Conservation (phyloP, 2,797 vertebrate species). For the Pantherophis vulpinus region DNA sequence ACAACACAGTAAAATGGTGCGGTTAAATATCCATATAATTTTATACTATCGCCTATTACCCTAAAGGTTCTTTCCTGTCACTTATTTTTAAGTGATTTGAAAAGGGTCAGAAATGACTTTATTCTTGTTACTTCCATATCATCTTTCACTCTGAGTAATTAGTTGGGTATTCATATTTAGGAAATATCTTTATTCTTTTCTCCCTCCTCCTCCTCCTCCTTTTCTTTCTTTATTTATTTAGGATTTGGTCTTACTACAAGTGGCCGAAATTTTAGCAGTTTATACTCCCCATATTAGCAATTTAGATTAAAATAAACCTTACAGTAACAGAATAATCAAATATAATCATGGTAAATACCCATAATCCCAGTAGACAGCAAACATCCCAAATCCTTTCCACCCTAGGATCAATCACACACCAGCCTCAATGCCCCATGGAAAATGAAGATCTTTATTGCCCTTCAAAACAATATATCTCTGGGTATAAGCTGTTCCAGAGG, state of each 20-base stretch:
- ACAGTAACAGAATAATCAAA: background rate
- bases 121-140: conserved; percentile 45
- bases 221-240: background rate
- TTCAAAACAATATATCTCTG: background rate
- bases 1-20: conserved; percentile 33
- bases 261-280: background rate
- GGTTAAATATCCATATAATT: conserved; percentile 60
- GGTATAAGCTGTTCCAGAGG: background rate
- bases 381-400: background rate
- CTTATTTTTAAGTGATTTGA: conserved; percentile 44
- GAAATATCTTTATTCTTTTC: conserved; percentile 47
- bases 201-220: conserved; percentile 34
- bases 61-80: conserved; percentile 47
- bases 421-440: background rate
- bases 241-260: background rate
- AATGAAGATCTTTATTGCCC: background rate
- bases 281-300: background rate
- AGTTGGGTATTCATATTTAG: conserved; percentile 56
- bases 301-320: background rate
- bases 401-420: background rate
- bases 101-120: conserved; percentile 41
- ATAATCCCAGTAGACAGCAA: background rate
- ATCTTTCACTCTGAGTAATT: conserved; percentile 47
- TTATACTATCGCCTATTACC: conserved; percentile 49
- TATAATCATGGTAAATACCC: background rate